phyloP scores from a whole-genome alignment of 1,140 invertebrate species.

The Drosophila nigrodunni region DNA sequence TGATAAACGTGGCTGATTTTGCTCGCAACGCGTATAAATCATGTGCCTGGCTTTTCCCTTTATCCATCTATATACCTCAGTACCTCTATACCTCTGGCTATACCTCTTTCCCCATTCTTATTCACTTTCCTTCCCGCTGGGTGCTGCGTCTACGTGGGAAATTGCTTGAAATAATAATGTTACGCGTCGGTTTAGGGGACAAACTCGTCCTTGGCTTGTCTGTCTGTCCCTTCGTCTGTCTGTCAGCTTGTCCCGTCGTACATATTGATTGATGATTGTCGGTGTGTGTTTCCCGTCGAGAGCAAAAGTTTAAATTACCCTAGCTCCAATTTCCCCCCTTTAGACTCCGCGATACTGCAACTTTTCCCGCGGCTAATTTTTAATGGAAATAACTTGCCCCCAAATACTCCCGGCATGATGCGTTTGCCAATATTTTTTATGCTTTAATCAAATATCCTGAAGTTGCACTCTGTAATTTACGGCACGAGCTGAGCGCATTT shows the following conservation, averaged over 20 bases:
- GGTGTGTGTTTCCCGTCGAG: constrained; percentile 51
- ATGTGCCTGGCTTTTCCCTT: constrained; percentile 70
- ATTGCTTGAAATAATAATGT: constrained; percentile 82
- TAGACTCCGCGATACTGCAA: constrained; percentile 6
- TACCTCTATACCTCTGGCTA: constrained; percentile 21
- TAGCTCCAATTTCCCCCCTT: neutral
- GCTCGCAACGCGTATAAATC: constrained; percentile 67
- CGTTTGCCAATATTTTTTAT: constrained; percentile 58
- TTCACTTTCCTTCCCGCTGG: constrained; percentile 1
- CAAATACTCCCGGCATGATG: constrained; percentile 37
- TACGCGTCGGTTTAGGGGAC: constrained; percentile 50
- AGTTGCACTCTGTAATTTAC: constrained; percentile 47
- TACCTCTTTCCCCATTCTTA: neutral
- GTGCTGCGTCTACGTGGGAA: constrained; percentile 64
- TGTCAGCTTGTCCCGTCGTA: constrained; percentile 42
- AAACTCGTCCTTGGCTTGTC: constrained; percentile 11
- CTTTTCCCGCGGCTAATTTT: constrained; percentile 67
- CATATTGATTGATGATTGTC: constrained; percentile 79
- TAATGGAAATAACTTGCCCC: constrained; percentile 71
- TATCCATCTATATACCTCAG: constrained; percentile 35
- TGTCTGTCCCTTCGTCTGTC: constrained; percentile 25
- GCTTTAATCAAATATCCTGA: constrained; percentile 62
- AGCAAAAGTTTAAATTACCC: constrained; percentile 73
- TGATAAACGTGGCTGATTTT: constrained; percentile 44
- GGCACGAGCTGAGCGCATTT: constrained; percentile 38